Evolutionary conservation across 2,888 invertebrate species (phyloP).

Genomic region (Agrypnus murinus): DNA sequence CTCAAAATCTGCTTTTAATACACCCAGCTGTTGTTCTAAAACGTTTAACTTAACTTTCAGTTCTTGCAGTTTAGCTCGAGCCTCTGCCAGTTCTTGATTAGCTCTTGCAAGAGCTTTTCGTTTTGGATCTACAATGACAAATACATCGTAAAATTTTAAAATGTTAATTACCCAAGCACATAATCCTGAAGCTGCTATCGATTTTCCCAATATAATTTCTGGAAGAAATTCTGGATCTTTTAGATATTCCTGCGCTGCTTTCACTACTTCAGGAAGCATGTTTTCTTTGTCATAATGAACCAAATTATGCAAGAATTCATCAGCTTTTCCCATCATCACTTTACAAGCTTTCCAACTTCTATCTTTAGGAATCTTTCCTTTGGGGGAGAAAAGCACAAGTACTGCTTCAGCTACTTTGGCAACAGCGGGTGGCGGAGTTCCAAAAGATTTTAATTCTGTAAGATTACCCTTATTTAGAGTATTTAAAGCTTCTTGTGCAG

Average conservation of each 20-base stretch:
- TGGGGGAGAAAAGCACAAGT: slow-evolving; percentile 86
- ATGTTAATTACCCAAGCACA: slow-evolving; percentile 98
- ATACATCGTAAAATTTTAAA: slow-evolving; percentile 90
- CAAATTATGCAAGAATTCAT: slow-evolving; percentile 88
- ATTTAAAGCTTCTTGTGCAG: slow-evolving; percentile 92
- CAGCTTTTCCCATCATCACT: slow-evolving; percentile 92
- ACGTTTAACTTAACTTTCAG: slow-evolving; percentile 84
- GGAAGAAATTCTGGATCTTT: slow-evolving; percentile 87
- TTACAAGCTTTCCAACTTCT: slow-evolving; percentile 94
- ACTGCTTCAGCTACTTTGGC: slow-evolving; percentile 91
- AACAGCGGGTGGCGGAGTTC: slow-evolving; percentile 92
- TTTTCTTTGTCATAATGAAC: slow-evolving; percentile 95
- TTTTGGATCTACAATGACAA: slow-evolving; percentile 94
- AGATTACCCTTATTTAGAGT: slow-evolving; percentile 95
- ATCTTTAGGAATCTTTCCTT: slow-evolving; percentile 91
- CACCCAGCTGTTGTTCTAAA: slow-evolving; percentile 85
- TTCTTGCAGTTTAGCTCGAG: slow-evolving; percentile 84
- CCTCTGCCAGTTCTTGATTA: slow-evolving; percentile 87
- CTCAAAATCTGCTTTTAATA: slow-evolving; percentile 88
- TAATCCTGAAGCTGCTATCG: slow-evolving; percentile 92
- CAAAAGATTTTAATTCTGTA: slow-evolving; percentile 95
- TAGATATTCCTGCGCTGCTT: slow-evolving; percentile 80
- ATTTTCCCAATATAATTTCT: slow-evolving; percentile 88
- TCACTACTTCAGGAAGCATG: slow-evolving; percentile 90
- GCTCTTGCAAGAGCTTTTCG: slow-evolving; percentile 89